Evolutionary conservation across 1,140 invertebrate species (phyloP).

Genomic region (Holotrichia oblita): DNA sequence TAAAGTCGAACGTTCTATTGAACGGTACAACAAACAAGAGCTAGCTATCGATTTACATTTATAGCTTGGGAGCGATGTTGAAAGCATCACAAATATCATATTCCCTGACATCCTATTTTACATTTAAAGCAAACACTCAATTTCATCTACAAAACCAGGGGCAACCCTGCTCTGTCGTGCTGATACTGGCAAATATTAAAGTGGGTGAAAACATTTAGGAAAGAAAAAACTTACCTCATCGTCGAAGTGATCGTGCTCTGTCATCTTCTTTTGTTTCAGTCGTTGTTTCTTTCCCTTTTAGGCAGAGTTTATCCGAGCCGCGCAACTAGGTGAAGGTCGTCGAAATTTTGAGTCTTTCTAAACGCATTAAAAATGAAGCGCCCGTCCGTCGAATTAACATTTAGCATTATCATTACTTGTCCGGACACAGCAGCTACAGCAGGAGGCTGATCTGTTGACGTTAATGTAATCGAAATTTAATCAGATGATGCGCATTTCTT

Average conservation of each 20-base stretch:
- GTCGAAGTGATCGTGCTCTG: slow-evolving; percentile 32
- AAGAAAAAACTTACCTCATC: slow-evolving; percentile 23
- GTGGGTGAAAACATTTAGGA: background rate
- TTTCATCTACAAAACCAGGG: background rate
- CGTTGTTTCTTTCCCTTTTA: background rate
- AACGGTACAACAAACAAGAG: no score
- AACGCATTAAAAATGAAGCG: slow-evolving; percentile 5
- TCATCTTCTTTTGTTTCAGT: slow-evolving; percentile 24
- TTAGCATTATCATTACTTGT: slow-evolving; percentile 15
- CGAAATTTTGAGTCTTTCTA: slow-evolving; percentile 13
- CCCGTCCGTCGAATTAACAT: slow-evolving; percentile 1
- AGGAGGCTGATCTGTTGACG: background rate
- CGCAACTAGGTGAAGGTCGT: slow-evolving; percentile 32
- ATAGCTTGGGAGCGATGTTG: no score
- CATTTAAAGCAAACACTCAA: background rate
- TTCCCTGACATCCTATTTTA: no score
- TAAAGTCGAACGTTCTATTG: no score
- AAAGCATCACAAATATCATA: no score
- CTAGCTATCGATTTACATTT: no score
- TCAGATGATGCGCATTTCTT: background rate
- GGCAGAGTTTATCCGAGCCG: slow-evolving; percentile 23
- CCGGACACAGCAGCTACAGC: background rate
- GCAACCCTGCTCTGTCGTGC: background rate
- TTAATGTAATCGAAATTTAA: slow-evolving; percentile 9
- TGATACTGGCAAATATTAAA: slow-evolving; percentile 4